Evolutionary conservation across 2,888 invertebrate genomes (phyloP).

Genomic region (Pocota personata): DNA sequence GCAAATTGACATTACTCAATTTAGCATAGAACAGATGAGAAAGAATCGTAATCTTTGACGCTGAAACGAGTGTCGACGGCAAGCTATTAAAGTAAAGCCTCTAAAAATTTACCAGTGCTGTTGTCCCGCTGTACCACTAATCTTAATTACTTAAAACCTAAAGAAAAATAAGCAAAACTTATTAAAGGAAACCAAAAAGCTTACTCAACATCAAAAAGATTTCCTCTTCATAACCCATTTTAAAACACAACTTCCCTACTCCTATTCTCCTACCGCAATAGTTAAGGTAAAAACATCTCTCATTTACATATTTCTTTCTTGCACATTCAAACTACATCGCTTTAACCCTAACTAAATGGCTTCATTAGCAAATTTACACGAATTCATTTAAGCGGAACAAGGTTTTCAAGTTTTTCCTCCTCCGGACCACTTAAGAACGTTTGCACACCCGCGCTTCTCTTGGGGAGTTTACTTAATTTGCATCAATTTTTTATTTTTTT

Average conservation of each 20-base stretch:
- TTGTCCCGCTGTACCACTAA: too few relatives aligned
- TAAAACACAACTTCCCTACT: background rate
- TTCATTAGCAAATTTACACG: slow-evolving; percentile 72
- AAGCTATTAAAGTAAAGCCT: too few relatives aligned
- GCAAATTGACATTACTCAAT: too few relatives aligned
- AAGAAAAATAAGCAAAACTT: background rate
- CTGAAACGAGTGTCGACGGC: too few relatives aligned
- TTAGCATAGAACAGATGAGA: too few relatives aligned
- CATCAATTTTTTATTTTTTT: slow-evolving; percentile 12
- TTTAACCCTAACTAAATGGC: slow-evolving; percentile 62
- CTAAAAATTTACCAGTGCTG: too few relatives aligned
- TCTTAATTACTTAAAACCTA: background rate
- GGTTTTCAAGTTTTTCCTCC: slow-evolving; percentile 41
- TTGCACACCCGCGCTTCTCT: background rate
- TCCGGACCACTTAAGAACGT: slow-evolving; percentile 25
- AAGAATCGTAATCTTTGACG: too few relatives aligned
- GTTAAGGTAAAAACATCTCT: slow-evolving; percentile 20
- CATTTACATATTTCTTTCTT: slow-evolving; percentile 43
- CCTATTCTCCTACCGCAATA: background rate
- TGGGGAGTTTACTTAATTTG: slow-evolving; percentile 11
- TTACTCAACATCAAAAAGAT: background rate
- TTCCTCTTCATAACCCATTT: background rate
- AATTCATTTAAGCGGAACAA: slow-evolving; percentile 62
- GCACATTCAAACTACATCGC: background rate
- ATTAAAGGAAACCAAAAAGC: background rate